phyloP scores from a whole-genome alignment of 2,888 invertebrate genomes.

The Apeira syringaria region DNA sequence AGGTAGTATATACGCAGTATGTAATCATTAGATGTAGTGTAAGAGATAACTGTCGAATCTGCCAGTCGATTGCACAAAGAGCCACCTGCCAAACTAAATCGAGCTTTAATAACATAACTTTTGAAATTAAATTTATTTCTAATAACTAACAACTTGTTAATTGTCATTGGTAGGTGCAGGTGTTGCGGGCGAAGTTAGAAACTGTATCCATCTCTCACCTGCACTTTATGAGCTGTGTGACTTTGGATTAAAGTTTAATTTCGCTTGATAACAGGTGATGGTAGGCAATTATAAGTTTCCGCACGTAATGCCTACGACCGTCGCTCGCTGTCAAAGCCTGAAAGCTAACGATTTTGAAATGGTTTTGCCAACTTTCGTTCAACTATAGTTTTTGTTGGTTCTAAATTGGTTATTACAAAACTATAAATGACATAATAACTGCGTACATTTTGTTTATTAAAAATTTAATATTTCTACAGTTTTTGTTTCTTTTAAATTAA shows the following conservation, averaged over 20 bases:
- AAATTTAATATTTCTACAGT: no score
- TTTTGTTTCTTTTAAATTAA: no score
- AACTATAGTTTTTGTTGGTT: conserved; percentile 14
- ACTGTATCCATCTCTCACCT: not conserved
- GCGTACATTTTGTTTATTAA: no score
- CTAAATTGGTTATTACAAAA: not conserved
- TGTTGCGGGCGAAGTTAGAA: conserved; percentile 19
- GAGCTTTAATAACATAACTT: conserved; percentile 26
- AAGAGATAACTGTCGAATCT: no score
- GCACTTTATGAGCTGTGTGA: conserved; percentile 3
- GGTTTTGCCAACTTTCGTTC: conserved; percentile 12
- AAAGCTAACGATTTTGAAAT: conserved; percentile 22
- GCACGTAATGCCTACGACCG: conserved; percentile 30
- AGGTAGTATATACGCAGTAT: no score
- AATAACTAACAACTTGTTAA: conserved; percentile 28
- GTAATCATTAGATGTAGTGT: no score
- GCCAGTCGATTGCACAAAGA: not conserved
- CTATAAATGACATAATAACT: no score
- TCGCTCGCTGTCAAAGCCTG: conserved; percentile 23
- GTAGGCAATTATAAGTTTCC: conserved; percentile 34
- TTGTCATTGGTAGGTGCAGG: conserved; percentile 27
- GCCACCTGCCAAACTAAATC: conserved; percentile 18
- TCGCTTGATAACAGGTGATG: conserved; percentile 5
- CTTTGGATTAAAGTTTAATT: conserved; percentile 8
- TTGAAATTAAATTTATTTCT: conserved; percentile 27